A percentile compares a stretch with the other conserved stretches of the same genome.
These are phyloP conservation scores for Bilobella aurantiaca DNA, from an alignment of 1,140 invertebrate species.

Conservation along the genomic window DNA sequence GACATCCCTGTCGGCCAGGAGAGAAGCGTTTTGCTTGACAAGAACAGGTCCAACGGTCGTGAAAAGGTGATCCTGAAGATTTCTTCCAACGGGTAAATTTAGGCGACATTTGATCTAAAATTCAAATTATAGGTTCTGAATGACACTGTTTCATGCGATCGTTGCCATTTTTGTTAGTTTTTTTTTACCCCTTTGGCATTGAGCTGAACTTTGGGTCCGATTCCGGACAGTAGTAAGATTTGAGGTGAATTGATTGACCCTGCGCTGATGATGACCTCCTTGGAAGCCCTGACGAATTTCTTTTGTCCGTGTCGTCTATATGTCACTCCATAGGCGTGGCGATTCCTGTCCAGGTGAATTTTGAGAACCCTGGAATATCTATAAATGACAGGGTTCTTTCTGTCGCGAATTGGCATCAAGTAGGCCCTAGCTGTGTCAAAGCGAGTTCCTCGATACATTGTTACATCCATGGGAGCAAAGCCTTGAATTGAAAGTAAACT, in stretches of 20 bases:
- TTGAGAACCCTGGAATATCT: background rate
- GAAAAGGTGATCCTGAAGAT: conserved; percentile 37
- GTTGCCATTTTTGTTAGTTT: background rate
- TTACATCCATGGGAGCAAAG: conserved; percentile 6
- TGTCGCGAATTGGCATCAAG: background rate
- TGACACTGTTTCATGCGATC: background rate
- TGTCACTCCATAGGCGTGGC: conserved; percentile 21
- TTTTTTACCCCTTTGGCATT: conserved; percentile 33
- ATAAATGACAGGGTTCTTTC: background rate
- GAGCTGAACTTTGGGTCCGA: conserved; percentile 44
- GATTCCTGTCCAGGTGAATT: background rate
- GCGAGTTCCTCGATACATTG: conserved; percentile 3
- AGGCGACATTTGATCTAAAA: conserved; percentile 26
- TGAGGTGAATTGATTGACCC: conserved; percentile 38
- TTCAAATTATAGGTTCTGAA: background rate
- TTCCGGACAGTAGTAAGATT: conserved; percentile 45
- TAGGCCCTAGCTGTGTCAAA: background rate
- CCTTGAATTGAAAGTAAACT: background rate
- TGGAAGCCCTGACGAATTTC: conserved; percentile 21
- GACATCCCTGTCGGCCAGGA: conserved; percentile 50
- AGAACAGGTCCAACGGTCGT: conserved; percentile 48
- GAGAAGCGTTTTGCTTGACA: conserved; percentile 63
- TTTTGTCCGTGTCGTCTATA: conserved; percentile 18
- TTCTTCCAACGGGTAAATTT: conserved; percentile 41
- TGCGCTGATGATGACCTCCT: conserved; percentile 37